phyloP scores from a whole-genome alignment of 2,113 vertebrate species.

The Notiomystis cincta region DNA sequence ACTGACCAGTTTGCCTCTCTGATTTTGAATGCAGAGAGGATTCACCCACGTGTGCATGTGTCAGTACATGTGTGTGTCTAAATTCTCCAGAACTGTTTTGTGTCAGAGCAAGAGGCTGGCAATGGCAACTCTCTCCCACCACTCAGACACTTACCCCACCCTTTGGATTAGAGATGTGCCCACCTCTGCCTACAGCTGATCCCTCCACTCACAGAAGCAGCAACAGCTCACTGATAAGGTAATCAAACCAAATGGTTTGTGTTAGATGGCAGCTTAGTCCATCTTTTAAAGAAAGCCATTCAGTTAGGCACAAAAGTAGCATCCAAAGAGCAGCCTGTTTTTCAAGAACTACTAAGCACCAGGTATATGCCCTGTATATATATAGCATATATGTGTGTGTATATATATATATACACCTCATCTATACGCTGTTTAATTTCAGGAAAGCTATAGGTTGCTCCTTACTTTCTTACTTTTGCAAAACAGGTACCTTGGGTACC shows the following conservation, averaged over 20 bases:
- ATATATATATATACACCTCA: fast-evolving
- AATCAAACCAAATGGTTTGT: not conserved
- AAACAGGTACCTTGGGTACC: not conserved
- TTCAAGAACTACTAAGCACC: not conserved
- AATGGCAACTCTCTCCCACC: not conserved
- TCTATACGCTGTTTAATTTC: not conserved
- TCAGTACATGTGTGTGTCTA: not conserved
- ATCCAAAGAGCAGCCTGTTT: not conserved
- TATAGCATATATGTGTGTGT: fast-evolving
- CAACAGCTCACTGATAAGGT: not conserved
- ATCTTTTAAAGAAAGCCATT: not conserved
- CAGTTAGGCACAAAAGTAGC: not conserved
- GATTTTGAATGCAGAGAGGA: not conserved
- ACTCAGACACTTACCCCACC: not conserved
- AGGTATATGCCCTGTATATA: not conserved
- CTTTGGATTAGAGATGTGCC: not conserved
- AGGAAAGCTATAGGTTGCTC: not conserved
- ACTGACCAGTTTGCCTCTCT: not conserved
- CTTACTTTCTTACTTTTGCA: not conserved
- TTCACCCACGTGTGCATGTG: not conserved
- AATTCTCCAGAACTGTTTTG: not conserved
- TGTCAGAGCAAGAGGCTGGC: not conserved
- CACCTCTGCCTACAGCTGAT: not conserved
- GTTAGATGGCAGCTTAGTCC: not conserved
- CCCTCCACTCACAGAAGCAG: not conserved